phyloP scores from a whole-genome alignment of 2,113 vertebrate genomes.

The Ornithorhynchus anatinus region DNA sequence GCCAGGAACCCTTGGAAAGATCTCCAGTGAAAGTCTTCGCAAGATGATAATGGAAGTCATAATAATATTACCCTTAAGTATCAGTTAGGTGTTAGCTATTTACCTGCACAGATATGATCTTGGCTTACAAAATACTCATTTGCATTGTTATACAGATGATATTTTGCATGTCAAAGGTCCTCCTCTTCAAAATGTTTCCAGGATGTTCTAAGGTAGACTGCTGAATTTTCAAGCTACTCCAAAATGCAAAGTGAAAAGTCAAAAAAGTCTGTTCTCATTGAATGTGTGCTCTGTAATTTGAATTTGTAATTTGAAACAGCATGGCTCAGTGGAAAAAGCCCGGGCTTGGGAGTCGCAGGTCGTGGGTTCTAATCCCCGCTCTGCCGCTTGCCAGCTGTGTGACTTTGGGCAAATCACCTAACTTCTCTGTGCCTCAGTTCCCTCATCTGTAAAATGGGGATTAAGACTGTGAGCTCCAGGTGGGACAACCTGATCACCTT shows the following conservation, averaged over 20 bases:
- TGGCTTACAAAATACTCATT: slow-evolving; percentile 47
- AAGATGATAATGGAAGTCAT: slow-evolving; percentile 44
- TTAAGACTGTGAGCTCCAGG: no score
- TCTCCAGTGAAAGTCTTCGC: slow-evolving; percentile 50
- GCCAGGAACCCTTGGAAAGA: slow-evolving; percentile 43
- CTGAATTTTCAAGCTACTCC: slow-evolving; percentile 18
- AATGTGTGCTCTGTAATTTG: neutral
- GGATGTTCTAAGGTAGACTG: slow-evolving; percentile 18
- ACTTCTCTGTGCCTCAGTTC: no score
- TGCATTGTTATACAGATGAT: slow-evolving; percentile 38
- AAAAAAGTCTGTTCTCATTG: neutral
- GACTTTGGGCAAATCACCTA: no score
- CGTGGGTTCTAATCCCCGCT: no score
- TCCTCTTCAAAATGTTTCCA: slow-evolving; percentile 48
- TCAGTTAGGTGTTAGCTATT: slow-evolving; percentile 49
- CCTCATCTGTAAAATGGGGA: no score
- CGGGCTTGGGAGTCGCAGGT: no score
- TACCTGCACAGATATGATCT: slow-evolving; percentile 44
- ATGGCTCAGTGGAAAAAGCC: no score
- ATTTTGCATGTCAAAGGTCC: slow-evolving; percentile 45
- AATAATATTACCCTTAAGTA: slow-evolving; percentile 44
- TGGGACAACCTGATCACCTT: no score
- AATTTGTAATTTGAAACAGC: no score
- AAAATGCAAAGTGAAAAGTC: slow-evolving; percentile 29
- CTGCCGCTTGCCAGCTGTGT: no score